Base-by-base conservation (phyloP, 2,888 invertebrate genomes). In the Caenorhabditis sp. region DNA sequence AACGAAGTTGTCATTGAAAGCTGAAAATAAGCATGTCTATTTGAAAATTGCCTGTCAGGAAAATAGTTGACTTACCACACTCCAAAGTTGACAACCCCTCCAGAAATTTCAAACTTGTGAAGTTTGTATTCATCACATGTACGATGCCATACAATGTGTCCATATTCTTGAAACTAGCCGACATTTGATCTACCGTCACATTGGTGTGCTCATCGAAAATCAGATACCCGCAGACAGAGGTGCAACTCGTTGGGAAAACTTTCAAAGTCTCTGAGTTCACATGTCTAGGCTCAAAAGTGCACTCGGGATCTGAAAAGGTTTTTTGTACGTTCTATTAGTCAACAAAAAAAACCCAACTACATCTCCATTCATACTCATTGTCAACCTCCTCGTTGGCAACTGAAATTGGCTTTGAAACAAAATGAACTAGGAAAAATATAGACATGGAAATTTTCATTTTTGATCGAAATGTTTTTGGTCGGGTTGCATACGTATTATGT, bases 21-120 rank as follows among this genome's bases (percentile, higher is more conserved):
- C 63, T 63, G 63, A 44, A 63, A n/a, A n/a, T n/a, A n/a, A n/a
- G n/a, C n/a, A 41, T n/a, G 5, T 47, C 19, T 10, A 41, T 3
- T 28, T 28, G 1, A 14, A n/a, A 22, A 35, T 38, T 16, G 1
- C 10, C 6, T 6, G 38, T 6, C 6, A 38, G n/a, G 22, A n/a
- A n/a, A n/a, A n/a, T n/a, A n/a, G n/a, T n/a, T n/a, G n/a, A n/a
- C 44, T 28, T 14, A 63, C 63, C 63, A 63, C 63, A 63, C 14
- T 63, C 63, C 4, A 63, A 16, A 28, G 63, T 63, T n/a, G 26
- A 16, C 47, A 63, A 14, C 0, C 26, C 47, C 2, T 14, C 44
- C 44, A 63, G 19, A 63, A 44, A 16, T n/a, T 41, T 47, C 6
- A 26, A 4, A 28, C 10, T 47, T n/a, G 8, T 47, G 6, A 47